Conservation (phyloP, 2,888 invertebrate species). For the Troilus luridus region DNA sequence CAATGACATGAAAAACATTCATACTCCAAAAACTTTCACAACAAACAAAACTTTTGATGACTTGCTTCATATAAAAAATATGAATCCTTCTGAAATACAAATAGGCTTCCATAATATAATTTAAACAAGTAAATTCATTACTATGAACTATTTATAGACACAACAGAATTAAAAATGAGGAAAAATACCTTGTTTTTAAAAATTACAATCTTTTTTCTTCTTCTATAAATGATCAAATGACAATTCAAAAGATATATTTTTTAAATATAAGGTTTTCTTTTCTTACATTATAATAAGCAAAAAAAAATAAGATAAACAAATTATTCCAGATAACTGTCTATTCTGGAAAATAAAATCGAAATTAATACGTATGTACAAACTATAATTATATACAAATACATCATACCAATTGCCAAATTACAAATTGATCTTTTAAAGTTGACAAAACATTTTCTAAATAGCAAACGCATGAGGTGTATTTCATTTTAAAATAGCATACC, state of each 20-base stretch:
- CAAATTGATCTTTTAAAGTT: background rate
- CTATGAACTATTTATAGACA: background rate
- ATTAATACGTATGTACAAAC: slow-evolving; percentile 5
- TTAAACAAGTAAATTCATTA: background rate
- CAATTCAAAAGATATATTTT: background rate
- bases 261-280: background rate
- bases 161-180: background rate
- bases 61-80: background rate
- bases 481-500: background rate
- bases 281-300: background rate
- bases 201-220: background rate
- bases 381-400: background rate
- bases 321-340: background rate
- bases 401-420: background rate
- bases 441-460: background rate
- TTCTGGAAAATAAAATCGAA: background rate
- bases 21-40: background rate
- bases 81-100: background rate
- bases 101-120: background rate
- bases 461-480: slow-evolving; percentile 5
- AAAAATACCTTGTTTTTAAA: background rate
- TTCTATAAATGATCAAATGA: background rate
- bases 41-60: background rate
- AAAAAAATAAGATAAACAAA: background rate
- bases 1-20: background rate